A percentile compares a stretch with the other conserved stretches of the same genome.
Conservation (phyloP, 2,113 vertebrate genomes). For the Myocastor coypus region DNA sequence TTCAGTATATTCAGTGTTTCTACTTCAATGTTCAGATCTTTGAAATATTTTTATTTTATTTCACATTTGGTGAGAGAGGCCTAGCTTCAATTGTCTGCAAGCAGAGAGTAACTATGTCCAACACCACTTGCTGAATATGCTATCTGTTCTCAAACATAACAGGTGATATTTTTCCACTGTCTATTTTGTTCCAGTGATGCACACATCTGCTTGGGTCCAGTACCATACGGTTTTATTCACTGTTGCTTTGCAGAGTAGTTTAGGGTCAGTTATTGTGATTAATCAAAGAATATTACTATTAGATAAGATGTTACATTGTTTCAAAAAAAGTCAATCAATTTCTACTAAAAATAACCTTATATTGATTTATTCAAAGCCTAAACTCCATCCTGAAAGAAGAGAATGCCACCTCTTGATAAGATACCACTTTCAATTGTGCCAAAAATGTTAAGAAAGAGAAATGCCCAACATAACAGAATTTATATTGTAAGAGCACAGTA, state of each 20-base stretch:
- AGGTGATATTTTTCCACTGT: not conserved
- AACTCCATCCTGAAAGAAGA: constrained; percentile 28
- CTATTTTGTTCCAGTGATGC: not conserved
- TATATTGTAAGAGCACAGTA: not conserved
- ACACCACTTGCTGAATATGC: not conserved
- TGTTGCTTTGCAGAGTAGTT: not conserved
- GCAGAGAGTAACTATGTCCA: not conserved
- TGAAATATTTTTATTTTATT: not conserved
- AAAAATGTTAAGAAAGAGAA: constrained; percentile 19
- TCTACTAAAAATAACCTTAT: constrained; percentile 67
- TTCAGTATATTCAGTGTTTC: not conserved
- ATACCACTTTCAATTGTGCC: constrained; percentile 21
- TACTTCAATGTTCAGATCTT: not conserved
- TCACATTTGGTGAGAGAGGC: not conserved
- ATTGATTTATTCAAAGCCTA: constrained; percentile 60
- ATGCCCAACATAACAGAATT: not conserved
- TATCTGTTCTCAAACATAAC: not conserved
- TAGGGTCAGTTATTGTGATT: not conserved
- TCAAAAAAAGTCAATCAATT: constrained; percentile 73
- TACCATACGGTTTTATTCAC: not conserved
- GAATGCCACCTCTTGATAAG: constrained; percentile 53
- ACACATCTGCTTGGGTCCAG: not conserved
- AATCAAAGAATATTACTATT: constrained; percentile 43
- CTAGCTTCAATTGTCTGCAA: not conserved
- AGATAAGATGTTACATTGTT: not conserved